Percentiles rank a stretch among this genome's conserved stretches.
Evolutionary conservation across 1,140 invertebrate species (phyloP).

Genomic region (Penaeus vannamei): DNA sequence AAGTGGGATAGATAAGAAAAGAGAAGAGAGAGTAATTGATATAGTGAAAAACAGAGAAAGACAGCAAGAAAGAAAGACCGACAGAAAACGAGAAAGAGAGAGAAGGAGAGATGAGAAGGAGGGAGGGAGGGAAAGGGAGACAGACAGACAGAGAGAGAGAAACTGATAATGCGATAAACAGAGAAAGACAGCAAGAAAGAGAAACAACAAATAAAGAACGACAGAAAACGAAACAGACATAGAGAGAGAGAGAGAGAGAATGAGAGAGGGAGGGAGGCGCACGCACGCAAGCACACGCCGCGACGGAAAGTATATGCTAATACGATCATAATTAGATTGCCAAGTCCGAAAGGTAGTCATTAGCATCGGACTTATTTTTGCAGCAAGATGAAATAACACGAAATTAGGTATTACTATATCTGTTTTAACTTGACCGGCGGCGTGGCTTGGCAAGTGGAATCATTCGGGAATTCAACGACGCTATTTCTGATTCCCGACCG

Average conservation of each 20-base stretch:
- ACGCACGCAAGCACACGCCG: too few species aligned
- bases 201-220: constrained; percentile 33
- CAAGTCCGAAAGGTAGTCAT: constrained; percentile 54
- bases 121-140: constrained; percentile 2
- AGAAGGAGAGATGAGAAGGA: background rate
- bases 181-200: background rate
- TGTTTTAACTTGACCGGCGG: constrained; percentile 8
- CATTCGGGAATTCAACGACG: background rate
- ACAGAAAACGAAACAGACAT: constrained; percentile 40
- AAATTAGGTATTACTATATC: constrained; percentile 36
- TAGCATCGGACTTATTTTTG: constrained; percentile 52
- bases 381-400: constrained; percentile 61
- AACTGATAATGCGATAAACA: background rate
- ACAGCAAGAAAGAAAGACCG: too few species aligned
- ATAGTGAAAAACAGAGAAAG: too few species aligned
- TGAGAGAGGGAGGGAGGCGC: too few species aligned
- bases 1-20: too few species aligned
- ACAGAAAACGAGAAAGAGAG: too few species aligned
- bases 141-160: constrained; percentile 32
- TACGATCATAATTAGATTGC: constrained; percentile 57
- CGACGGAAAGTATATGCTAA: constrained; percentile 9
- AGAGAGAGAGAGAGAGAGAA: constrained; percentile 23
- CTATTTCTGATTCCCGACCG: too few species aligned
- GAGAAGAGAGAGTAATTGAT: too few species aligned
- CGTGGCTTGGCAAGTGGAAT: constrained; percentile 17